Conservation (phyloP, 2,888 invertebrate genomes). For the Lydus trimaculatus region DNA sequence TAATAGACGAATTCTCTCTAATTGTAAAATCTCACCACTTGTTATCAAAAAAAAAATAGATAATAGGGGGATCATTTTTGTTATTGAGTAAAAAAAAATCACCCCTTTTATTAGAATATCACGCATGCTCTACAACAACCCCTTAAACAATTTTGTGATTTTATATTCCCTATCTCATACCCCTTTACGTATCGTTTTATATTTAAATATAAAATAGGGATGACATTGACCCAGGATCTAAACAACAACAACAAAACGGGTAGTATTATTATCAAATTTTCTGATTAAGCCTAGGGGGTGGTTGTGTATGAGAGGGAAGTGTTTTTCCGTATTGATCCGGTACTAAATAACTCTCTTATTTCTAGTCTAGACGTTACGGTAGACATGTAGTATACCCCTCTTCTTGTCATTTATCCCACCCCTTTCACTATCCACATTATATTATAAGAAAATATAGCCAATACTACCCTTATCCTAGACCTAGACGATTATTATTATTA, state of each 20-base stretch:
- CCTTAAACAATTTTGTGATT: not conserved
- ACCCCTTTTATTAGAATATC: not conserved
- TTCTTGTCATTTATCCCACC: slow-evolving; percentile 7
- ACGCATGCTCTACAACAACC: not conserved
- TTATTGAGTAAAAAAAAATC: not conserved
- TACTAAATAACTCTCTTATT: slow-evolving; percentile 15
- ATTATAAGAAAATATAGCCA: not conserved
- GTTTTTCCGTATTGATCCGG: slow-evolving; percentile 30
- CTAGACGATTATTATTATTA: not conserved
- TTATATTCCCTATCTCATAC: not conserved
- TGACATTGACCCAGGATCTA: slow-evolving; percentile 6
- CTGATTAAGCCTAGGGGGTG: too few relatives aligned
- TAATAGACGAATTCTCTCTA: too few relatives aligned
- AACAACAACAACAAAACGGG: not conserved
- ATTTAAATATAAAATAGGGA: not conserved
- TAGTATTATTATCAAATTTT: too few relatives aligned
- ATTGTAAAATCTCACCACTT: too few relatives aligned
- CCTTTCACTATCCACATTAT: not conserved
- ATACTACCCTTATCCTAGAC: not conserved
- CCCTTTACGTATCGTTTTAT: not conserved
- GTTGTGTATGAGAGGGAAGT: too few relatives aligned
- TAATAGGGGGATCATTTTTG: too few relatives aligned
- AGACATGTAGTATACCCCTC: slow-evolving; percentile 31
- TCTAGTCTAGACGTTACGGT: slow-evolving; percentile 32
- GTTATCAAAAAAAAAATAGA: too few relatives aligned